These are phyloP conservation scores for Lepidothrix coronata DNA, from an alignment of 2,113 vertebrate species.

Conservation along the genomic window DNA sequence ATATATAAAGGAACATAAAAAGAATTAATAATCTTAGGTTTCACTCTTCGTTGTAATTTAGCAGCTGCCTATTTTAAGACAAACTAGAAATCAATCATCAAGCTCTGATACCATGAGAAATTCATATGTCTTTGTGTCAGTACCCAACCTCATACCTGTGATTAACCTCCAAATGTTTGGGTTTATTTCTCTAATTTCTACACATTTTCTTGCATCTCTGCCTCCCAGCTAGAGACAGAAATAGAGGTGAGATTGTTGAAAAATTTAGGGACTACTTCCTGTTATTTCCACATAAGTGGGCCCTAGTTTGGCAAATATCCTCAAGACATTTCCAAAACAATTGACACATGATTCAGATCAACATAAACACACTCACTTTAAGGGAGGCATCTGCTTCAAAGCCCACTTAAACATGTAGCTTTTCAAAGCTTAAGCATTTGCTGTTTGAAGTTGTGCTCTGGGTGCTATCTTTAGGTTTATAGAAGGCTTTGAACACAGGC, in stretches of 20 bases:
- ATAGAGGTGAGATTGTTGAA: background rate
- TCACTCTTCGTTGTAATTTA: background rate
- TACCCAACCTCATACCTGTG: background rate
- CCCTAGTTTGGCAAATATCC: background rate
- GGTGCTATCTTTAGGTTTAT: background rate
- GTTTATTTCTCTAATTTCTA: background rate
- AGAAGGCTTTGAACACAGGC: background rate
- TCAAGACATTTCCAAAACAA: background rate
- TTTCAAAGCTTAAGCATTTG: background rate
- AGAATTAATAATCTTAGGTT: background rate
- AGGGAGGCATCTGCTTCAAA: background rate
- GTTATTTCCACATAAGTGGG: background rate
- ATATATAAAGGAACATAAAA: background rate
- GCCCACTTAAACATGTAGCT: background rate
- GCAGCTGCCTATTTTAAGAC: background rate
- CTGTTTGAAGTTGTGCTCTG: background rate
- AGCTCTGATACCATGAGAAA: background rate
- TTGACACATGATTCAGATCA: background rate
- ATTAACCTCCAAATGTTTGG: background rate
- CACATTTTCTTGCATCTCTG: background rate
- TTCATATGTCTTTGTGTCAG: background rate
- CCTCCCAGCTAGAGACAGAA: background rate
- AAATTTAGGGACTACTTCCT: background rate
- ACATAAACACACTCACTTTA: background rate
- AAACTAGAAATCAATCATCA: background rate